Base-by-base conservation (phyloP, 2,113 vertebrate genomes). In the Nycticebus coucang region DNA sequence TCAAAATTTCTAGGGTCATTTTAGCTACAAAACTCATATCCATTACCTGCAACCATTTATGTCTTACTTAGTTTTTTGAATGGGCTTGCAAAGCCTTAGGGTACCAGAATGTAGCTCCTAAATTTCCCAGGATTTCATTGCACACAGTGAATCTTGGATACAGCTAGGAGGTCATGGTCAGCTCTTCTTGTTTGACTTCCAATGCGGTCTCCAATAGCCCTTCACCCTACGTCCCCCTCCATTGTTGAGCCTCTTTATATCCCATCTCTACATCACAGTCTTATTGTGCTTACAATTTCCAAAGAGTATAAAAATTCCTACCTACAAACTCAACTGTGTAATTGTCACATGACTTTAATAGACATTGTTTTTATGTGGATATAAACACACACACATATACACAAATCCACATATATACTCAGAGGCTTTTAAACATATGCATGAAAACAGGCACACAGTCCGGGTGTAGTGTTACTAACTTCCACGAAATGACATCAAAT, bases 401-500 rank as follows among this genome's bases (percentile, higher is more conserved):
- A 77, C 7, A 95, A 21, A 92, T 60, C 72, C 72, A 85, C 17
- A 86, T 64, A 68, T 74, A 81, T 93, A 64, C 18, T 80, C 24
- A 53, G 35, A 89, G 66, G 17, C 41, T 41, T 96, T 57, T 68
- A n/a, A 6, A 82, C n/a, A 55, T 10, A 66, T 0, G 9, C 2
- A 50, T 0, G 60, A 21, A 62, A 62, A 79, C 22, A 77, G 28
- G 30, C 37, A 75, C 30, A 62, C 2, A n/a, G 6, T 5, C 41
- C 79, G 10, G 37, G 14, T 66, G 45, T 35, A 86, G 14, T 35
- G 83, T 45, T 82, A 84, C 78, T 81, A 71, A 79, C 60, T 94
- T 96, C 69, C 22, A 72, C 24, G 28, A 84, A 88, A 95, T 75
- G 78, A 75, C 19, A 89, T 74, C 81, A 79, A 62, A 95, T 4